A percentile compares a stretch with the other conserved stretches of the same genome.
These are phyloP conservation scores for Alouatta palliata DNA, from an alignment of 2,113 vertebrate genomes.

Conservation along the genomic window DNA sequence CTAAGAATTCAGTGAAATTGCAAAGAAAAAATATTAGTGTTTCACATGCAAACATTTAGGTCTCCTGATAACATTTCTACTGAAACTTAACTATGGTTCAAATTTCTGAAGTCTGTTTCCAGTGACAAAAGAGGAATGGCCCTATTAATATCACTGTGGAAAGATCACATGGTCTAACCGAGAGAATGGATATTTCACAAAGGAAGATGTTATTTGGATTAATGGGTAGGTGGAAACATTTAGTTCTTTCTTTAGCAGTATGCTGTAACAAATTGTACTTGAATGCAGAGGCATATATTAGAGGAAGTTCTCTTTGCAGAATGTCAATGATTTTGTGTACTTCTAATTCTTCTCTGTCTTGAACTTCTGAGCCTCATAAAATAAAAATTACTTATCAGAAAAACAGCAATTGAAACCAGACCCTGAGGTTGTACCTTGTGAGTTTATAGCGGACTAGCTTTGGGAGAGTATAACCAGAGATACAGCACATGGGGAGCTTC, in stretches of 20 bases:
- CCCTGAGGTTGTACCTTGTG: background rate
- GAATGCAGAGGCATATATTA: conserved; percentile 27
- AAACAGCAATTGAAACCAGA: conserved; percentile 4
- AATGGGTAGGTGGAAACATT: conserved; percentile 59
- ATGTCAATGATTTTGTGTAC: conserved; percentile 16
- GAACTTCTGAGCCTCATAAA: conserved; percentile 46
- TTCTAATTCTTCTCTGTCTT: conserved; percentile 46
- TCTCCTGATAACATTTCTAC: conserved; percentile 29
- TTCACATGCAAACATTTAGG: background rate
- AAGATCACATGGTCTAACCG: conserved; percentile 23
- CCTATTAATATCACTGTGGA: conserved; percentile 56
- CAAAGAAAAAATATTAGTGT: background rate
- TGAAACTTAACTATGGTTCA: conserved; percentile 34
- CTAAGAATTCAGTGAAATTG: background rate
- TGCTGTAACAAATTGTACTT: conserved; percentile 53
- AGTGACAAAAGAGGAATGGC: conserved; percentile 26
- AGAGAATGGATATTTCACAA: conserved; percentile 39
- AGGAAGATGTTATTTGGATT: conserved; percentile 61
- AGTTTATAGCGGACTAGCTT: background rate
- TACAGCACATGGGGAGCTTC: too few relatives aligned
- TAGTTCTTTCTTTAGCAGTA: conserved; percentile 57
- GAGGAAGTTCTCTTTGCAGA: conserved; percentile 47
- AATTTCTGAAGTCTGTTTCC: conserved; percentile 40
- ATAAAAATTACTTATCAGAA: conserved; percentile 2
- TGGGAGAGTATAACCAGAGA: background rate